A percentile compares a stretch with the other conserved stretches of the same genome.
phyloP scores from a whole-genome alignment of 2,797 vertebrate species.

The Danionella dracula region DNA sequence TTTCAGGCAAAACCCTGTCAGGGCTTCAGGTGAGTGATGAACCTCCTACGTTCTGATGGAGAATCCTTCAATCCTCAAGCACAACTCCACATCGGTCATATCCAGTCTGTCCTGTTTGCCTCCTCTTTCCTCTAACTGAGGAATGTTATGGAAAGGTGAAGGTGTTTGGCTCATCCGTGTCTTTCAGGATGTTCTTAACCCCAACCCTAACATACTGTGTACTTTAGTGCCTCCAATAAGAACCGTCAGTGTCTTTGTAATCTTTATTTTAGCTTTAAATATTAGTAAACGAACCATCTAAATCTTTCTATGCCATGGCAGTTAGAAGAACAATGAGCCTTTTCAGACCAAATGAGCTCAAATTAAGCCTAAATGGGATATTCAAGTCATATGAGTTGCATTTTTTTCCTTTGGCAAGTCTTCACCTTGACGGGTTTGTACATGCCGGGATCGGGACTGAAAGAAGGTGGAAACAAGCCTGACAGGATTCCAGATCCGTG shows the following conservation, averaged over 20 bases:
- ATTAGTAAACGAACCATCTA: background rate
- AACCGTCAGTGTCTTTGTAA: background rate
- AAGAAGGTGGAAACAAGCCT: slow-evolving; percentile 45
- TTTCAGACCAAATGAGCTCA: background rate
- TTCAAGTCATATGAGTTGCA: slow-evolving; percentile 38
- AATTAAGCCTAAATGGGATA: background rate
- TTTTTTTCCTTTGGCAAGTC: slow-evolving; percentile 51
- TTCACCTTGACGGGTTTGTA: slow-evolving; percentile 54
- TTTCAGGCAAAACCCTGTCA: slow-evolving; percentile 20
- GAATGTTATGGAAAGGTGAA: slow-evolving; percentile 42
- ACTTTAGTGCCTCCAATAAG: background rate
- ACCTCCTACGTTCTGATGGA: slow-evolving; percentile 20
- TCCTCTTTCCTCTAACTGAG: slow-evolving; percentile 39
- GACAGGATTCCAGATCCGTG: slow-evolving; percentile 42
- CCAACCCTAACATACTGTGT: too few species aligned
- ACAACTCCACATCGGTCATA: slow-evolving; percentile 15
- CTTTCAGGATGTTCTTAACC: background rate
- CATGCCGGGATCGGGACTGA: slow-evolving; percentile 39
- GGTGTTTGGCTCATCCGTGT: slow-evolving; percentile 3
- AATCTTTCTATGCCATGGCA: background rate
- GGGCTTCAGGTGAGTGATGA: slow-evolving; percentile 25
- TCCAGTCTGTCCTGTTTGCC: slow-evolving; percentile 46
- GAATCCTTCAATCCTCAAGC: slow-evolving; percentile 29
- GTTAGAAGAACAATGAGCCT: background rate
- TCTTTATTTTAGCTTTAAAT: background rate